Percentiles rank a stretch among this genome's conserved stretches.
phyloP scores from a whole-genome alignment of 2,888 invertebrate genomes.

The Leptinotarsa rubiginosa region DNA sequence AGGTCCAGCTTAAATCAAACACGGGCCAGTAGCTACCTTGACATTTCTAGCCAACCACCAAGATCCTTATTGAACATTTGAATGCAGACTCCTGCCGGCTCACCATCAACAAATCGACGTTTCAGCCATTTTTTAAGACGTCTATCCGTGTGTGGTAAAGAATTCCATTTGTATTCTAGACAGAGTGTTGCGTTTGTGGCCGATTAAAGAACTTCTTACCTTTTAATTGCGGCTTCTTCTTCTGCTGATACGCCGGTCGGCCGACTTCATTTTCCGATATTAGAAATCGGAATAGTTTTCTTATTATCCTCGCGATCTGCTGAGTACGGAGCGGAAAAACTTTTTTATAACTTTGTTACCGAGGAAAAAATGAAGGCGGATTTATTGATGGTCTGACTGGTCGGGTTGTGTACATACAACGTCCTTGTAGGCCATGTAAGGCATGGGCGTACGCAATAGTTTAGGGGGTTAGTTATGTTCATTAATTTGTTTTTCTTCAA shows the following conservation, averaged over 20 bases:
- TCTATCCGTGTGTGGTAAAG: slow-evolving; percentile 45
- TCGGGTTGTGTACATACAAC: slow-evolving; percentile 44
- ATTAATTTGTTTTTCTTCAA: background rate
- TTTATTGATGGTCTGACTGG: slow-evolving; percentile 47
- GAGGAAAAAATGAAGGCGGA: slow-evolving; percentile 41
- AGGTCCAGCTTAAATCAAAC: no score
- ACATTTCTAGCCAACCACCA: slow-evolving; percentile 3
- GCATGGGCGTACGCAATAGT: slow-evolving; percentile 24
- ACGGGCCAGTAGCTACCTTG: background rate
- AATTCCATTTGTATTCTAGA: slow-evolving; percentile 54
- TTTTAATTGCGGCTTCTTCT: slow-evolving; percentile 53
- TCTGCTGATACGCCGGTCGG: slow-evolving; percentile 19
- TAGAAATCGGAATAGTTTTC: slow-evolving; percentile 42
- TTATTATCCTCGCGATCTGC: slow-evolving; percentile 30
- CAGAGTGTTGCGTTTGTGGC: slow-evolving; percentile 46
- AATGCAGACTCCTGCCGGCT: slow-evolving; percentile 26
- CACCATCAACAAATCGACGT: slow-evolving; percentile 14
- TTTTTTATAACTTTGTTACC: slow-evolving; percentile 45
- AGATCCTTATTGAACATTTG: slow-evolving; percentile 31
- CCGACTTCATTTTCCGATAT: slow-evolving; percentile 36
- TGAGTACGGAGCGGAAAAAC: slow-evolving; percentile 23
- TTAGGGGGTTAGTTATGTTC: background rate
- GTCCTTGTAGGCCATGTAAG: slow-evolving; percentile 43
- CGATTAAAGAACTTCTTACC: slow-evolving; percentile 33
- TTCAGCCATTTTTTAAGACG: slow-evolving; percentile 27